These are phyloP conservation scores for Alcedo quadribrachys DNA, from an alignment of 2,797 vertebrate species.

Conservation along the genomic window DNA sequence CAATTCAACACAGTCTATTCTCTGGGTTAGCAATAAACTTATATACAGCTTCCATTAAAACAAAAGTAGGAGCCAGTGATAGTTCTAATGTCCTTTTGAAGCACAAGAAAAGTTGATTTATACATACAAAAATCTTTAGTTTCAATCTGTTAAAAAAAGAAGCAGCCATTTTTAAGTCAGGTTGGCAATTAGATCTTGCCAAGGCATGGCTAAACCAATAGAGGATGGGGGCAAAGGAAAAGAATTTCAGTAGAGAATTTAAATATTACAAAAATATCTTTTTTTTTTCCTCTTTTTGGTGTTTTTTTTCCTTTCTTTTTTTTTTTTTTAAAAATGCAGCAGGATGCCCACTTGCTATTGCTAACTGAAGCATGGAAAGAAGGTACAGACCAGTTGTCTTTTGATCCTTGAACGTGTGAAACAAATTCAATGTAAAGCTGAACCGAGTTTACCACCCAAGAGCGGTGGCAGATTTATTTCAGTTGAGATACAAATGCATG, in stretches of 20 bases:
- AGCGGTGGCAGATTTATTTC: conserved; percentile 70
- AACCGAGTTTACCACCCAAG: conserved; percentile 71
- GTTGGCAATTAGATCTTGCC: conserved; percentile 62
- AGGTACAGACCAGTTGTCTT: conserved; percentile 69
- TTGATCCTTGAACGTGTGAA: conserved; percentile 68
- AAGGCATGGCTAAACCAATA: conserved; percentile 51
- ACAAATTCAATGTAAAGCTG: conserved; percentile 75
- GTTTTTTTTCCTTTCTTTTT: conserved; percentile 48
- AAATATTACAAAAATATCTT: conserved; percentile 81
- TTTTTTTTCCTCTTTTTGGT: conserved; percentile 34
- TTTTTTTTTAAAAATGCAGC: conserved; percentile 58
- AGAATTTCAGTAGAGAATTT: conserved; percentile 67
- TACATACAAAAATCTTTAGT: conserved; percentile 76
- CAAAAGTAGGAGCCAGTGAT: conserved; percentile 56
- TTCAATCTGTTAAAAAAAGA: conserved; percentile 69
- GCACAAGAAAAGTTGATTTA: conserved; percentile 67
- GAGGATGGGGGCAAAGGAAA: neutral
- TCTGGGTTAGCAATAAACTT: conserved; percentile 54
- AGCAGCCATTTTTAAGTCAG: conserved; percentile 33
- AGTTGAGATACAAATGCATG: conserved; percentile 71
- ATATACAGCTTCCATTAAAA: conserved; percentile 68
- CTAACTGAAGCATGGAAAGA: conserved; percentile 77
- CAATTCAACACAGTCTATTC: neutral
- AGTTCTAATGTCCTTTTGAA: conserved; percentile 62
- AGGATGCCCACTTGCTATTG: conserved; percentile 71